Conservation (phyloP, 2,797 vertebrate species). For the Oophaga sylvatica region DNA sequence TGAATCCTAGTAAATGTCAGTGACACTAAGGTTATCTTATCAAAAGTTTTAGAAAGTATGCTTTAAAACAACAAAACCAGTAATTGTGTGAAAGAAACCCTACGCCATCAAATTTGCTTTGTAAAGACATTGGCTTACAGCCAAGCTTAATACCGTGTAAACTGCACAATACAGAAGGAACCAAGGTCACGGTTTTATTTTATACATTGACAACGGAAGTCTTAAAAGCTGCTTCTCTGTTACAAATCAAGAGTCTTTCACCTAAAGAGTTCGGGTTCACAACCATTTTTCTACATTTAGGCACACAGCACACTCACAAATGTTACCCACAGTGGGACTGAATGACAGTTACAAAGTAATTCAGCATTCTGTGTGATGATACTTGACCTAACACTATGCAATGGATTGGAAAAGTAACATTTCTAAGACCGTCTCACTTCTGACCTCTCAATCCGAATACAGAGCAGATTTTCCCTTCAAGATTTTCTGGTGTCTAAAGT, state of each 20-base stretch:
- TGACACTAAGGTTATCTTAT: background rate
- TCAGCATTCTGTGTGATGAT: constrained; percentile 12
- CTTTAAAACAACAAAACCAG: background rate
- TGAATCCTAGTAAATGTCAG: background rate
- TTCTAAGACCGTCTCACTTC: background rate
- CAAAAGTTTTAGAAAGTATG: background rate
- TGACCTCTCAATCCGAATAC: background rate
- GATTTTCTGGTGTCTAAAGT: background rate
- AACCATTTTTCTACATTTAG: constrained; percentile 30
- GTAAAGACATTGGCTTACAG: constrained; percentile 6
- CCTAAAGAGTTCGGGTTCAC: background rate
- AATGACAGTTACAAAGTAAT: constrained; percentile 40
- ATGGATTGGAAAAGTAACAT: background rate
- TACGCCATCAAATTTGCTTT: constrained; percentile 4
- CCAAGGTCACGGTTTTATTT: constrained; percentile 32
- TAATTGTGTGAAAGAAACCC: background rate
- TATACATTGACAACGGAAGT: constrained; percentile 7
- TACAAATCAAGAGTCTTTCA: constrained; percentile 19
- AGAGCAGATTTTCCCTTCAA: background rate
- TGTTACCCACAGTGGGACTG: background rate
- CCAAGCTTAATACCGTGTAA: background rate
- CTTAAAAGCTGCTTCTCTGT: constrained; percentile 13
- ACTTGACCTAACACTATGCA: constrained; percentile 12
- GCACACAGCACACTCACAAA: background rate
- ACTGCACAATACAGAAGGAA: constrained; percentile 13